Base-by-base conservation (phyloP, 1,140 invertebrate species). In the Oppia nitens region DNA sequence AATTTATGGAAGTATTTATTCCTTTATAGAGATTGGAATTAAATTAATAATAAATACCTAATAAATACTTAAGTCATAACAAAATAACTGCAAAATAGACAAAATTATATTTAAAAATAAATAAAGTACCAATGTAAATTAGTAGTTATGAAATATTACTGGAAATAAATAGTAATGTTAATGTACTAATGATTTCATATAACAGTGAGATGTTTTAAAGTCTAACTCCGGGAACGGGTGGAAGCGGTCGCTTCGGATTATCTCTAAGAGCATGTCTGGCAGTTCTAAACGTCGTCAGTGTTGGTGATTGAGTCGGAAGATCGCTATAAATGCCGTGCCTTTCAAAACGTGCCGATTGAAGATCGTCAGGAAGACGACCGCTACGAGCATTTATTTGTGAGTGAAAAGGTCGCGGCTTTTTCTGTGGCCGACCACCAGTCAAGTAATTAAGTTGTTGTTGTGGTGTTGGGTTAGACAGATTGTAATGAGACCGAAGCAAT, bases 211-310 rank as follows among this genome's bases (percentile, higher is more conserved):
- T 40, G 32, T 40, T 17, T 40, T 40, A 40, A 40, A 40, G 32
- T 40, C 32, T 40, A 40, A 40, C 32, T 40, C 60, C 54, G n/a
- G 60, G 60, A 9, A 62, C 60, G 17, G 56, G 57, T 27, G 60
- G 60, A 20, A 62, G 27, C 51, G 60, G 60, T 59, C 60, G 20
- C 47, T 62, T 62, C 2, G 57, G 57, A 0, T 49, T 40, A 9
- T 60, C 60, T 26, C 40, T 27, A 45, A 21, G 28, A 24, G 47
- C 28, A 50, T 45, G 45, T n/a, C n/a, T n/a, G 17, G 47, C 55
- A 17, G 26, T 11, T 29, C 57, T 29, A 59, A 59, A 61, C 23
- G 54, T 61, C 49, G 29, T 53, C 21, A 55, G 29, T 28, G 50
- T 17, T 25, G 24, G 51, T 45, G 47, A 48, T 12, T 58, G 57